Percentiles rank a stretch among this genome's conserved stretches.
Evolutionary conservation across 2,888 invertebrate species (phyloP).

Genomic region (Patella depressa): DNA sequence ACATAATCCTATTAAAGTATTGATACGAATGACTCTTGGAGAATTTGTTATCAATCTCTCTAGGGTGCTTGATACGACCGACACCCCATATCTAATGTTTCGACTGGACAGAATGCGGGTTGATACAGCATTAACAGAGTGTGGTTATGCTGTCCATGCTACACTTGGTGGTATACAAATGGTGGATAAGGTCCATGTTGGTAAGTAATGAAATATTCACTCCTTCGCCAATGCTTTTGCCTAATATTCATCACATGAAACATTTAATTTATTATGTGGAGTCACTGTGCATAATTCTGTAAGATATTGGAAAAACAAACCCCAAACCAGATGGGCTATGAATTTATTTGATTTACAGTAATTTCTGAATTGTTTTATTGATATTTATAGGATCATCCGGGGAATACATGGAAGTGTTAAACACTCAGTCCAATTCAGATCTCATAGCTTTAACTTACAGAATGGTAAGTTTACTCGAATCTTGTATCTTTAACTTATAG

Average conservation of each 20-base stretch:
- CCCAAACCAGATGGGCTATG: no score
- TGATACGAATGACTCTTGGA: slow-evolving; percentile 81
- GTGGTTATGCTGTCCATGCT: slow-evolving; percentile 84
- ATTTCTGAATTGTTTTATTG: background rate
- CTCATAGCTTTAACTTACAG: slow-evolving; percentile 82
- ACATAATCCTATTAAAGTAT: slow-evolving; percentile 80
- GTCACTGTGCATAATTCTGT: no score
- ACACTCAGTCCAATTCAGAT: slow-evolving; percentile 76
- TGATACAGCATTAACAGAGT: slow-evolving; percentile 84
- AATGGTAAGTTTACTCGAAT: slow-evolving; percentile 78
- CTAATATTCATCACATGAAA: background rate
- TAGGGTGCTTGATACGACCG: slow-evolving; percentile 77
- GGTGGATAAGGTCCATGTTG: slow-evolving; percentile 83
- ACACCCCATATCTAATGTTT: slow-evolving; percentile 83
- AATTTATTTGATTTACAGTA: no score
- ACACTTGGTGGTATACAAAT: slow-evolving; percentile 78
- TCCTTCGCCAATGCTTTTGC: background rate
- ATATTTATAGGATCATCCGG: slow-evolving; percentile 76
- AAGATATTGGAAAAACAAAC: no score
- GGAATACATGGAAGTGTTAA: slow-evolving; percentile 82
- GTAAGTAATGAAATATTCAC: slow-evolving; percentile 34
- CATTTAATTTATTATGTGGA: background rate
- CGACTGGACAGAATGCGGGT: slow-evolving; percentile 79
- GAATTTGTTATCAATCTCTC: slow-evolving; percentile 79
- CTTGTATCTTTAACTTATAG: slow-evolving; percentile 82